phyloP scores from a whole-genome alignment of 2,888 invertebrate species.

The Acleris literana region DNA sequence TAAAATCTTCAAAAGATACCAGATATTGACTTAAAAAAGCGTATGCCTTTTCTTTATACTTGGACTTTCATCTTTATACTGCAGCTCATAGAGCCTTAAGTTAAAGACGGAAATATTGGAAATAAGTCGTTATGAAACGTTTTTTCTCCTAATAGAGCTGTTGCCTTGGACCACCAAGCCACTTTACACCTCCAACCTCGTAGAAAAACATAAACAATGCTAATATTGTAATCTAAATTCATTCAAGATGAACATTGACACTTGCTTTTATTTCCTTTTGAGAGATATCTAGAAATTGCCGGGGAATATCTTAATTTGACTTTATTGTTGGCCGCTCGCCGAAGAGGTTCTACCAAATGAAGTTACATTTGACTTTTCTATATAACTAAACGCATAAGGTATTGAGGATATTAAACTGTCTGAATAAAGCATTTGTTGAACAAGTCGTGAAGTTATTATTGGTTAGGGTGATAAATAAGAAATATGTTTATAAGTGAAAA shows the following conservation, averaged over 20 bases:
- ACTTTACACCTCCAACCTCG: conserved; percentile 53
- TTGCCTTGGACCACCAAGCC: conserved; percentile 57
- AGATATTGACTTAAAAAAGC: background rate
- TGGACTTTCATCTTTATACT: background rate
- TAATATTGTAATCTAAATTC: conserved; percentile 74
- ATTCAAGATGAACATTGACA: conserved; percentile 54
- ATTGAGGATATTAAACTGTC: no score
- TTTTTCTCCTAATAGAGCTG: conserved; percentile 11
- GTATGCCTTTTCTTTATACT: background rate
- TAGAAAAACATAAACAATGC: conserved; percentile 61
- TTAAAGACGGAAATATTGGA: background rate
- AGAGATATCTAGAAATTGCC: conserved; percentile 20
- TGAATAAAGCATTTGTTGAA: no score
- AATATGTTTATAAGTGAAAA: no score
- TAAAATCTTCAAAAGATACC: conserved; percentile 23
- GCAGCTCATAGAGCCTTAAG: background rate
- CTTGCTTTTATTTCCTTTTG: conserved; percentile 29
- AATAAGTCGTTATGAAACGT: background rate
- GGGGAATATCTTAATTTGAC: conserved; percentile 28
- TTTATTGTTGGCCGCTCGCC: conserved; percentile 17
- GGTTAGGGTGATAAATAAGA: no score
- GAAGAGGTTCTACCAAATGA: conserved; percentile 20
- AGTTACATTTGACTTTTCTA: background rate
- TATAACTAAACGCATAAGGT: background rate
- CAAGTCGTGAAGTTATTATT: no score